Percentiles rank a stretch among this genome's conserved stretches.
Evolutionary conservation across 2,888 invertebrate genomes (phyloP).

Genomic region (Apamea anceps): DNA sequence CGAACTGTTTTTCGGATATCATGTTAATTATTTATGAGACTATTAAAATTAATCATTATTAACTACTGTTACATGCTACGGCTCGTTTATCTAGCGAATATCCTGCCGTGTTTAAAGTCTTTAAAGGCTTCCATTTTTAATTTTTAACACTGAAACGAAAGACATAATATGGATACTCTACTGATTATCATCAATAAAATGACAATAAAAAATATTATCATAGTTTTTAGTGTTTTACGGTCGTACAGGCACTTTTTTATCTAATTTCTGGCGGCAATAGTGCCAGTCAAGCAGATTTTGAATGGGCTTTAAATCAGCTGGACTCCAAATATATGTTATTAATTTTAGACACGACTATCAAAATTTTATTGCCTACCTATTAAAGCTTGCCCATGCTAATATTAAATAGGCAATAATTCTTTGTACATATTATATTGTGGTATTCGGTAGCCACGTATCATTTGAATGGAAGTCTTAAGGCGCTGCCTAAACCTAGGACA

Average conservation of each 20-base stretch:
- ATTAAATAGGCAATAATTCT: constrained; percentile 37
- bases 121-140: constrained; percentile 27
- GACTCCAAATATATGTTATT: constrained; percentile 55
- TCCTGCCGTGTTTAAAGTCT: constrained; percentile 40
- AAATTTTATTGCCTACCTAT: constrained; percentile 49
- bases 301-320: constrained; percentile 57
- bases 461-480: constrained; percentile 59
- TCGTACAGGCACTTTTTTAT: constrained; percentile 48
- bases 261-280: constrained; percentile 38
- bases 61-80: constrained; percentile 45
- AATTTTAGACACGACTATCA: constrained; percentile 46
- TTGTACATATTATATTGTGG: not conserved
- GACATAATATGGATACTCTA: constrained; percentile 28
- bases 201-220: constrained; percentile 55
- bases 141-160: constrained; percentile 33
- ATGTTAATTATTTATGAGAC: constrained; percentile 61
- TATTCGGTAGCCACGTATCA: constrained; percentile 28
- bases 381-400: constrained; percentile 34
- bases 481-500: not conserved
- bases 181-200: constrained; percentile 59
- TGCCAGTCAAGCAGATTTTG: constrained; percentile 28
- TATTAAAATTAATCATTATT: constrained; percentile 58
- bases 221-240: constrained; percentile 47
- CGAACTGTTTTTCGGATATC: constrained; percentile 57
- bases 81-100: constrained; percentile 43